Percentiles rank a stretch among this genome's conserved stretches.
These are phyloP conservation scores for Holotrichia oblita DNA, from an alignment of 1,140 invertebrate genomes.

Conservation along the genomic window DNA sequence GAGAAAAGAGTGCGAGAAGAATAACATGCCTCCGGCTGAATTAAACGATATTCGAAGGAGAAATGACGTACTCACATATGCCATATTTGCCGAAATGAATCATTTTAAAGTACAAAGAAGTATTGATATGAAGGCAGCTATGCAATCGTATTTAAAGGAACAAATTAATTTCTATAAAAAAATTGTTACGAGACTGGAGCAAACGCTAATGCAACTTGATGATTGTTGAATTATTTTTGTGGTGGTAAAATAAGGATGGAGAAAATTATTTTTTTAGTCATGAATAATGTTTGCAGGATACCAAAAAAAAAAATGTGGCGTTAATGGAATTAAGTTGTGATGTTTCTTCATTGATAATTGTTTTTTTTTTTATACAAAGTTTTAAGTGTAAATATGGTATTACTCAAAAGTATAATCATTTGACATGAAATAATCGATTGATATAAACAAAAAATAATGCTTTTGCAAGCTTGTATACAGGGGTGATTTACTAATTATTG, in stretches of 20 bases:
- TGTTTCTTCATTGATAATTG: background rate
- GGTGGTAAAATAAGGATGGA: background rate
- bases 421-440: no score
- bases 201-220: constrained; percentile 46
- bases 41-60: constrained; percentile 81
- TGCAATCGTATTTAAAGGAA: constrained; percentile 85
- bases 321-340: background rate
- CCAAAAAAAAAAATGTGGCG: background rate
- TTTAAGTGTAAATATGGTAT: no score
- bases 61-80: constrained; percentile 91
- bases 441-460: no score
- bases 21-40: constrained; percentile 80
- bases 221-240: background rate
- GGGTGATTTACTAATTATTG: no score
- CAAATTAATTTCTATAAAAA: constrained; percentile 94
- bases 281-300: background rate
- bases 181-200: constrained; percentile 73
- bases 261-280: constrained; percentile 2
- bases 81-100: constrained; percentile 91
- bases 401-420: no score
- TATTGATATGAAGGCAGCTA: constrained; percentile 85
- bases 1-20: constrained; percentile 86
- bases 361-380: no score
- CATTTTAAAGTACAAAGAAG: constrained; percentile 91
- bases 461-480: no score